Base-by-base conservation (phyloP, 2,797 vertebrate genomes). In the Streptopelia turtur region DNA sequence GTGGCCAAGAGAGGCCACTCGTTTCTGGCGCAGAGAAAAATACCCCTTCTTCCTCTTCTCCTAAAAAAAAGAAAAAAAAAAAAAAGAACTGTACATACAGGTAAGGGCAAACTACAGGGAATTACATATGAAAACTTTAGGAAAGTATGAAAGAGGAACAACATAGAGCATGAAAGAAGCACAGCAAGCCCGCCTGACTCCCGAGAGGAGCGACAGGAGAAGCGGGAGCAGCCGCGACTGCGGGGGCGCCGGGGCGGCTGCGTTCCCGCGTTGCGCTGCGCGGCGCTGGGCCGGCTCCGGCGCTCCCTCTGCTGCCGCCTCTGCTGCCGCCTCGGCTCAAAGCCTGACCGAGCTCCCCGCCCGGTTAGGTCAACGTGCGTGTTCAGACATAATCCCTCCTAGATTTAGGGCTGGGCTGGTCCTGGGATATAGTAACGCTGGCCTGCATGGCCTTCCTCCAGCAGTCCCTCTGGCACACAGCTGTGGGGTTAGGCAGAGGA, bases 121-220 rank as follows among this genome's bases (percentile, higher is more conserved):
- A 11, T 1, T 5, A 24, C 1, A 8, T 1, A 1, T 1, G 25
- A 25, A 27, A 28, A 10, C 2, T 7, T 14, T 1, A 20, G 37
- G 33, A 0, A 4, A 28, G 39, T 1, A 3, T 0, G 1, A 9
- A 7, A 16, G 30, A n/a, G 12, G 10, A 22, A 3, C 5, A 1
- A 47, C 28, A 5, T 10, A 45, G 43, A 28, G 35, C 1, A 3
- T 0, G 1, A 9, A 8, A 16, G 30, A n/a, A 12, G 10, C 24
- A 3, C 5, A 1, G 56, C 31, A 6, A 4, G 1, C 5, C 11
- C 16, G 3, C 13, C 1, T 8, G 11, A 9, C 1, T 2, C 17
- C 61, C 22, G 17, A 17, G 13, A 1, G 16, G 13, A 7, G 27
- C 50, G 16, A 6, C 47, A 15, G 14, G 33, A 16, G 5, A 6